phyloP scores from a whole-genome alignment of 2,888 invertebrate species.

The Acronicta aceris region DNA sequence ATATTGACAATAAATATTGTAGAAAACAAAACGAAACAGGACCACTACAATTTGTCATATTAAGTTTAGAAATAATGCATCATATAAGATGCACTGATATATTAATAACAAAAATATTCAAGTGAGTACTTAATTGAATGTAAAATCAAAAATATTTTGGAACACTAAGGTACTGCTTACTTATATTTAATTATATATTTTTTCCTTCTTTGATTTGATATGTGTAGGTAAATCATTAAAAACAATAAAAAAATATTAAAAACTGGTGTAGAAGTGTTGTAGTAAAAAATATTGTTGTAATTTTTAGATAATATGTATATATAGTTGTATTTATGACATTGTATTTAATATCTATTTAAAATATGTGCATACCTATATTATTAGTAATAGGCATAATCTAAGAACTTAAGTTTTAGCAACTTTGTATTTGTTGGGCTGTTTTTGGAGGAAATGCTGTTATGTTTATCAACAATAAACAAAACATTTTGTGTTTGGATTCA shows the following conservation, averaged over 20 bases:
- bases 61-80: conserved; percentile 23
- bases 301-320: too few species aligned
- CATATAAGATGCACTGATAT: conserved; percentile 11
- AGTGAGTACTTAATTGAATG: background rate
- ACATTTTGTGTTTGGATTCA: conserved; percentile 8
- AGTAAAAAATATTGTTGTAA: too few species aligned
- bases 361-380: too few species aligned
- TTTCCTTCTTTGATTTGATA: too few species aligned
- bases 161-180: background rate
- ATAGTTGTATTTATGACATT: background rate
- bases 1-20: conserved; percentile 56
- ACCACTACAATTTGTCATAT: conserved; percentile 42
- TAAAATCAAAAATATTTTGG: too few species aligned
- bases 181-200: too few species aligned
- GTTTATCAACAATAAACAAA: conserved; percentile 38
- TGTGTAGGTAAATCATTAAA: too few species aligned
- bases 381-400: too few species aligned
- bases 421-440: conserved; percentile 7
- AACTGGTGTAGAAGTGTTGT: too few species aligned
- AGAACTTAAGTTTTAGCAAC: too few species aligned
- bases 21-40: conserved; percentile 48
- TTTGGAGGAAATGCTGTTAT: conserved; percentile 11
- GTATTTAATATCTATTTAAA: too few species aligned
- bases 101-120: background rate
- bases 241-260: too few species aligned